Conservation (phyloP, 2,113 vertebrate species). For the Tachysurus vachellii region DNA sequence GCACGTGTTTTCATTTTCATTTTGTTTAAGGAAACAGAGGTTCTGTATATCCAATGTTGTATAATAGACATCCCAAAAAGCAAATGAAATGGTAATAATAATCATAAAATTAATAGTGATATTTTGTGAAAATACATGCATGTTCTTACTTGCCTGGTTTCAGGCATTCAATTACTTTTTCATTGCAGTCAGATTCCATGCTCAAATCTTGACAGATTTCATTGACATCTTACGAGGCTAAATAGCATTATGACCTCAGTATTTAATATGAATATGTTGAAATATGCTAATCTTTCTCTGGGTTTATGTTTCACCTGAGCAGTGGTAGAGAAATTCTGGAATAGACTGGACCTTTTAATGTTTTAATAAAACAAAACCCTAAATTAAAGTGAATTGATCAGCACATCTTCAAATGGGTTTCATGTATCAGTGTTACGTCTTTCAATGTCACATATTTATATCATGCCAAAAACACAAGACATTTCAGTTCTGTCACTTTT, state of each 20-base stretch:
- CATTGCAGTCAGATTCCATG: background rate
- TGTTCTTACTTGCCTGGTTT: background rate
- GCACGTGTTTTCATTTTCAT: background rate
- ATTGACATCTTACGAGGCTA: background rate
- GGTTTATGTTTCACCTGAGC: background rate
- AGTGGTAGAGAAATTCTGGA: background rate
- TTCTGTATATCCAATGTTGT: background rate
- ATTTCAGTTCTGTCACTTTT: constrained; percentile 55
- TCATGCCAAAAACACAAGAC: constrained; percentile 4
- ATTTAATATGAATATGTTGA: background rate
- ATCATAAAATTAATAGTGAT: background rate
- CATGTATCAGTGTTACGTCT: background rate
- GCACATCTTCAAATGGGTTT: constrained; percentile 1
- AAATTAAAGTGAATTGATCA: background rate
- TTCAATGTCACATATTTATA: background rate
- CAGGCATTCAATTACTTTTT: background rate
- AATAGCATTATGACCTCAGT: background rate
- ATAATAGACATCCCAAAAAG: background rate
- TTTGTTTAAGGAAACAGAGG: background rate
- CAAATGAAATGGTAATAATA: background rate
- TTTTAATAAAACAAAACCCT: background rate
- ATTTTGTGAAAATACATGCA: background rate
- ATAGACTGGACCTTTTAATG: background rate
- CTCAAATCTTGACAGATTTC: constrained; percentile 7
- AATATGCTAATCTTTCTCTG: background rate